A percentile compares a stretch with the other conserved stretches of the same genome.
Evolutionary conservation across 1,140 invertebrate species (phyloP).

Genomic region (Rhopalosiphum padi): DNA sequence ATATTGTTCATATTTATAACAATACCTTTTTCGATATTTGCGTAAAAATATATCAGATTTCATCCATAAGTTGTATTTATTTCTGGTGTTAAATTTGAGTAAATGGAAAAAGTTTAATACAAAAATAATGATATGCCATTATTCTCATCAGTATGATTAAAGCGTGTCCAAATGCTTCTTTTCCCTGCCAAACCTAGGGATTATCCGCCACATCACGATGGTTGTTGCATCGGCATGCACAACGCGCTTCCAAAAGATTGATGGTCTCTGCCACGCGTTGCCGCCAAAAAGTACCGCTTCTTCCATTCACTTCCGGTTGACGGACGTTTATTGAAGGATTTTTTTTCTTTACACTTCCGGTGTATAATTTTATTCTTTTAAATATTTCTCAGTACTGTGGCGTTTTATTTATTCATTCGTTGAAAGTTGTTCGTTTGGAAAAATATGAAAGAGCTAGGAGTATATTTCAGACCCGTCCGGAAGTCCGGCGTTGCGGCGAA

Average conservation of each 20-base stretch:
- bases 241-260: conserved; percentile 35
- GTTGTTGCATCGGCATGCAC: conserved; percentile 39
- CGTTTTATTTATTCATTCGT: not conserved
- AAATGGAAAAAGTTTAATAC: conserved; percentile 28
- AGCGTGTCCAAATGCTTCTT: not conserved
- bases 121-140: not conserved
- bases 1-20: not conserved
- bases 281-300: not conserved
- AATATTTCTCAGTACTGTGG: not conserved
- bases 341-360: not conserved
- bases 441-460: not conserved
- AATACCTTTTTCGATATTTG: not conserved
- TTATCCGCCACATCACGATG: conserved; percentile 8
- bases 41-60: not conserved
- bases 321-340: conserved; percentile 44
- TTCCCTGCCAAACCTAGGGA: not conserved
- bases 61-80: not conserved
- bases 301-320: conserved; percentile 34
- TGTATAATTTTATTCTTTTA: not conserved
- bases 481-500: conserved; percentile 18
- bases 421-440: not conserved
- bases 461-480: conserved; percentile 2
- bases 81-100: not conserved
- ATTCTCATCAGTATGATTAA: conserved; percentile 23
- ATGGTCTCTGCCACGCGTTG: not conserved